These are phyloP conservation scores for Hydropotes inermis DNA, from an alignment of 2,113 vertebrate species.

Conservation along the genomic window DNA sequence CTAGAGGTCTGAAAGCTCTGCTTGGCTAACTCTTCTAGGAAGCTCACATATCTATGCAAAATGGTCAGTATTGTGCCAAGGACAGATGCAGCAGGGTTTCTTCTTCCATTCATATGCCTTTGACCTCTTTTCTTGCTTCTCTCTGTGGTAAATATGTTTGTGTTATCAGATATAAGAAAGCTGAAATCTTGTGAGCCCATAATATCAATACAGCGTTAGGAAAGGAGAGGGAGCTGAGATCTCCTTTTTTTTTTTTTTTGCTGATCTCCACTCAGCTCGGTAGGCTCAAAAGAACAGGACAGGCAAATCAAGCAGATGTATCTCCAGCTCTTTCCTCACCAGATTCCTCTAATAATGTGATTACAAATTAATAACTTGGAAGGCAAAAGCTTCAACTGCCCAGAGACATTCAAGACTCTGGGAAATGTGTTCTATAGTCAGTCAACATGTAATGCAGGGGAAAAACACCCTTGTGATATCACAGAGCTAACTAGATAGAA, in stretches of 20 bases:
- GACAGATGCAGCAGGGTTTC: not conserved
- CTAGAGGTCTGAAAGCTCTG: not conserved
- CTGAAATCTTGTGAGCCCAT: not conserved
- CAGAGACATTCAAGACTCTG: not conserved
- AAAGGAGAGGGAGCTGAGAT: not conserved
- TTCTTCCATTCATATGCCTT: not conserved
- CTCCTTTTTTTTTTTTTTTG: not conserved
- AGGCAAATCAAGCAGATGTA: not conserved
- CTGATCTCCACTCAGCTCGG: not conserved
- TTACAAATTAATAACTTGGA: slow-evolving; percentile 25
- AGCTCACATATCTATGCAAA: not conserved
- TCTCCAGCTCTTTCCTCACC: not conserved
- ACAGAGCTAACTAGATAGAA: not conserved
- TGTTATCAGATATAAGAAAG: not conserved
- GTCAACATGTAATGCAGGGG: not conserved
- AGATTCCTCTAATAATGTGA: not conserved
- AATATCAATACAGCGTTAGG: not conserved
- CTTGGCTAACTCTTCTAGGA: not conserved
- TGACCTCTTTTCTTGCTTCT: not conserved
- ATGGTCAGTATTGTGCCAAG: not conserved
- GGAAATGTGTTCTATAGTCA: not conserved
- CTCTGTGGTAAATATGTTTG: not conserved
- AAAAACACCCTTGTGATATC: not conserved
- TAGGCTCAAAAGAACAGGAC: not conserved
- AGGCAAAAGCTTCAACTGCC: not conserved